Evolutionary conservation across 2,888 invertebrate species (phyloP), one percentile per base, ranked within the genome.

Genomic region (Apodemia zela): DNA sequence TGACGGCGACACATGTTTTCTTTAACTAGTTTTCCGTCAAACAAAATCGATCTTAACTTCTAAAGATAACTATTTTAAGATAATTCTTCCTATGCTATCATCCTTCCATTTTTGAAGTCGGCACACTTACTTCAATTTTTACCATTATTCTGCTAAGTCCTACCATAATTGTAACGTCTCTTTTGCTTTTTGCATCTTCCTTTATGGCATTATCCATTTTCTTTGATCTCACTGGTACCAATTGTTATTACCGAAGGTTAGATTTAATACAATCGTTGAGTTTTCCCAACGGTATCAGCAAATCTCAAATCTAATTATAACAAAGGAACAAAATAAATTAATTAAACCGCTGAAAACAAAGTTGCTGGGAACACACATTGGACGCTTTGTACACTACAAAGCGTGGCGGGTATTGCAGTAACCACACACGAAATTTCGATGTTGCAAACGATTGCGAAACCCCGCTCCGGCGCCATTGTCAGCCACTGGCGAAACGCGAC

Each of bases 391-490:
- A 54, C 38, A 38, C 38, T 38, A 38, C 21, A 54, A 25, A 54
- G 70, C 71, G 73, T 77, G 77, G 75, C 78, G 76, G 77, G 78
- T 76, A 76, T 85, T 87, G 88, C 82, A 74, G 83, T 82, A 87
- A 86, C 77, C 87, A 87, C 87, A 87, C 86, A 89, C 87, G 88
- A 89, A 89, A 87, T 87, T 87, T 85, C 77, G 82, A 81, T 87
- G 89, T 89, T 87, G 89, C 87, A 88, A 89, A 85, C 85, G 72
- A 78, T 89, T 89, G 84, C 77, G 88, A 85, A 87, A 89, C 75
- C 74, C 74, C 80, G 79, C 81, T 77, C 80, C 81, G 79, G 76
- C 79, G 72, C 85, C 87, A 89, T 88, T 89, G 89, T 89, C 84
- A 82, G 84, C 75, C 80, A 80, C 86, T 89, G 88, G 87, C 86